Evolutionary conservation across 2,888 invertebrate genomes (phyloP).

Genomic region (Sinotaia quadrata): DNA sequence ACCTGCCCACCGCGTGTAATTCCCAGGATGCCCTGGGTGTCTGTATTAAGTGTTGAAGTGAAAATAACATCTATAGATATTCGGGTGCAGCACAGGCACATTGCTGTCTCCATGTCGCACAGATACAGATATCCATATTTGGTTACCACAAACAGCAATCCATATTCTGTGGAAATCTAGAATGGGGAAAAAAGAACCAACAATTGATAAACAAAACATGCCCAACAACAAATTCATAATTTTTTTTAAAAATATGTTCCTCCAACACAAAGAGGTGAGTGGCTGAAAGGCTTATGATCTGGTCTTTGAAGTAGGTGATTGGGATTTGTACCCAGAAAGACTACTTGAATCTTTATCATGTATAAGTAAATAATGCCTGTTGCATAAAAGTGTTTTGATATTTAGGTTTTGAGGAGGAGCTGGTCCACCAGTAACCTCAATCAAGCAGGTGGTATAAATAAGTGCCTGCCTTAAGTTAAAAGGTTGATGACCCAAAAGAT

Average conservation of each 20-base stretch:
- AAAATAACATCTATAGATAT: constrained; percentile 68
- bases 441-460: too few relatives aligned
- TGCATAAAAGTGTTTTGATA: too few relatives aligned
- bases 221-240: neutral
- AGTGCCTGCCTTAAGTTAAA: too few relatives aligned
- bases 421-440: too few relatives aligned
- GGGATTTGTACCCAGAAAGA: too few relatives aligned
- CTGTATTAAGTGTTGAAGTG: constrained; percentile 64
- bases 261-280: too few relatives aligned
- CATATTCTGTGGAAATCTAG: constrained; percentile 68
- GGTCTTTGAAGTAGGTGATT: too few relatives aligned
- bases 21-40: constrained; percentile 62
- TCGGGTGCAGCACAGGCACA: constrained; percentile 63
- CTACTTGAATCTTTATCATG: too few relatives aligned
- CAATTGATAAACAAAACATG: neutral
- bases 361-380: too few relatives aligned
- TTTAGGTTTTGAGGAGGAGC: too few relatives aligned
- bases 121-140: constrained; percentile 72
- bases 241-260: neutral
- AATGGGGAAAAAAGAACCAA: constrained; percentile 14
- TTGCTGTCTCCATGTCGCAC: constrained; percentile 71
- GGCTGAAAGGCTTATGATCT: too few relatives aligned
- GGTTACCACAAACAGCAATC: constrained; percentile 70
- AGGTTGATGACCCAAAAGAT: too few relatives aligned
- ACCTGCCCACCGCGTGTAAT: constrained; percentile 64